These are phyloP conservation scores for Channa striata DNA, from an alignment of 2,797 vertebrate genomes.

Conservation along the genomic window DNA sequence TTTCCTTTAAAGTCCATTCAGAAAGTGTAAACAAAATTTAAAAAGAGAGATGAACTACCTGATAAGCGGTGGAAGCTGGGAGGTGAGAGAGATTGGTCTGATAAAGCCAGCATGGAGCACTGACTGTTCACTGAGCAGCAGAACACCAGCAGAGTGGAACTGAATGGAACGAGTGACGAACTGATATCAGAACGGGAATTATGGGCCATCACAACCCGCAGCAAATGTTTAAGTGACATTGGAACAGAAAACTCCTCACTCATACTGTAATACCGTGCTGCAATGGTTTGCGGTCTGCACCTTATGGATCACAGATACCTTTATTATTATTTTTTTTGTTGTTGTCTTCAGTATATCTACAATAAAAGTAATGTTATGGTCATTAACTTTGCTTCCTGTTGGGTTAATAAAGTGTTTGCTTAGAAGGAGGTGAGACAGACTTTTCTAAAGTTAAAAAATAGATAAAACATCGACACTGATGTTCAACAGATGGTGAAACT, in stretches of 20 bases:
- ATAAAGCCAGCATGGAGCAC: constrained; percentile 67
- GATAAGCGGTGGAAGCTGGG: neutral
- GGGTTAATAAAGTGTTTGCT: neutral
- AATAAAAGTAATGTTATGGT: constrained; percentile 97
- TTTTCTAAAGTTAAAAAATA: no score
- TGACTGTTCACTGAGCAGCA: constrained; percentile 68
- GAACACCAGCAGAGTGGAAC: constrained; percentile 84
- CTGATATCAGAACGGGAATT: constrained; percentile 77
- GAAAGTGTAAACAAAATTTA: neutral
- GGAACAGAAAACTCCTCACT: constrained; percentile 69
- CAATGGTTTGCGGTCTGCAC: constrained; percentile 92
- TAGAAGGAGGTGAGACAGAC: neutral
- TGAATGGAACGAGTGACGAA: constrained; percentile 45
- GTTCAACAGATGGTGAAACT: no score
- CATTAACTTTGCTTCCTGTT: constrained; percentile 54
- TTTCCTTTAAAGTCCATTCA: constrained; percentile 29
- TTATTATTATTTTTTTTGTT: constrained; percentile 73
- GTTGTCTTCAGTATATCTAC: constrained; percentile 92
- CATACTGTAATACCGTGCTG: constrained; percentile 88
- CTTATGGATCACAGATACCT: constrained; percentile 93
- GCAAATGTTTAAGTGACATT: constrained; percentile 72
- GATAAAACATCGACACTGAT: no score
- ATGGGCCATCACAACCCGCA: constrained; percentile 87
- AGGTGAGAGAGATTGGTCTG: constrained; percentile 69
- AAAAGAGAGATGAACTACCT: constrained; percentile 1